A percentile compares a stretch with the other conserved stretches of the same genome.
phyloP scores from a whole-genome alignment of 2,797 vertebrate genomes.

The Antrozous pallidus region DNA sequence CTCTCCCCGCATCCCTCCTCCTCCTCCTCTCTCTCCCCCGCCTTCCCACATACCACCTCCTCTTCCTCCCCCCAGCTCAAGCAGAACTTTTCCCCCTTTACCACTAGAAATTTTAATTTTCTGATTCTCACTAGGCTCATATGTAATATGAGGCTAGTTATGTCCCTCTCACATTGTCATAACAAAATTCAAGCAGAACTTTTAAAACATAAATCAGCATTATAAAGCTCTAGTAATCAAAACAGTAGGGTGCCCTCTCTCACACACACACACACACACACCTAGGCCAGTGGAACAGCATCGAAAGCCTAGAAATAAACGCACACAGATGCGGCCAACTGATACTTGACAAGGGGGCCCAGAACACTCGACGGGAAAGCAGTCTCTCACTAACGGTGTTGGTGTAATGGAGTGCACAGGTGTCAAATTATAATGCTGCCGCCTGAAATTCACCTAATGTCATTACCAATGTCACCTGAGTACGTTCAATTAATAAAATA shows the following conservation, averaged over 20 bases:
- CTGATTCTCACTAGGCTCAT: not conserved
- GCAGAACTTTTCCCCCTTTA: not conserved
- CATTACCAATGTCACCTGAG: not conserved
- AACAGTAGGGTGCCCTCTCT: not conserved
- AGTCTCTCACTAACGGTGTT: not conserved
- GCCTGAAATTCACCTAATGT: not conserved
- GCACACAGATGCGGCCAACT: not conserved
- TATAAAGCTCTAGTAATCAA: not conserved
- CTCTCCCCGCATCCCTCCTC: not conserved
- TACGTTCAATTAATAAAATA: not conserved
- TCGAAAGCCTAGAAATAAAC: not conserved
- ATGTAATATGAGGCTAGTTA: not conserved
- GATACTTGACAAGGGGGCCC: not conserved
- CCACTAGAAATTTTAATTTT: conserved; percentile 24
- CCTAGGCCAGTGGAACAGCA: not conserved
- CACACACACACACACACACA: not conserved
- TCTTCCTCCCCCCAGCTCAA: not conserved
- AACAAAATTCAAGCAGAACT: not conserved
- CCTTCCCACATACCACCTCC: too few species aligned
- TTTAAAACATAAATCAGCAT: not conserved
- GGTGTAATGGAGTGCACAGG: not conserved
- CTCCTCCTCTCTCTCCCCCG: too few species aligned
- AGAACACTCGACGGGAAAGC: not conserved
- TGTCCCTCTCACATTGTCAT: not conserved
- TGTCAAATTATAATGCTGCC: not conserved